phyloP scores from a whole-genome alignment of 2,113 vertebrate species.

The Progne subis region DNA sequence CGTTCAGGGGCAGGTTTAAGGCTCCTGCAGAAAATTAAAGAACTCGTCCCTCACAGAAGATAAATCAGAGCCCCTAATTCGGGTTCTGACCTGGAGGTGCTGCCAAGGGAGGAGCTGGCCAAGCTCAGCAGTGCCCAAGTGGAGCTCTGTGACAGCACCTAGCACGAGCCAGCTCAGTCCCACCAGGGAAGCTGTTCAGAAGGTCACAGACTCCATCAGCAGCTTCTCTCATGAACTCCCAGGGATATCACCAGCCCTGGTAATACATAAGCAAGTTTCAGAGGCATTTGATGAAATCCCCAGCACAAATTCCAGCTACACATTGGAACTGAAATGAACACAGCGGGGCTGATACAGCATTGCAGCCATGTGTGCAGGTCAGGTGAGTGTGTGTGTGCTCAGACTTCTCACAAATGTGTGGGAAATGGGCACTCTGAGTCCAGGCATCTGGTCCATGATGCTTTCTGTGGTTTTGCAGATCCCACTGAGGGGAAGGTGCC shows the following conservation, averaged over 20 bases:
- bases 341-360: fast-evolving
- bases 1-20: neutral
- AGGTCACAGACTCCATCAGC: neutral
- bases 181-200: neutral
- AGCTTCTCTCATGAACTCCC: neutral
- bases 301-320: neutral
- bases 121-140: neutral
- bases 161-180: fast-evolving
- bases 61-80: neutral
- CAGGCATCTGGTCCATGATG: fast-evolving
- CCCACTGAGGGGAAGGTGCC: fast-evolving
- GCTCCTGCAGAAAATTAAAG: neutral
- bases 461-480: fast-evolving
- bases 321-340: neutral
- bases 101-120: neutral
- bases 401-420: neutral
- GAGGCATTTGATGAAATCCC: neutral
- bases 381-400: neutral
- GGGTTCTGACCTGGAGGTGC: neutral
- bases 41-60: neutral
- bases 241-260: neutral
- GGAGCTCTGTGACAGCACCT: neutral
- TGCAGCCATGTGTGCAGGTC: fast-evolving
- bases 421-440: neutral
- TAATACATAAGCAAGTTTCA: neutral